Base-by-base conservation (phyloP, 2,888 invertebrate species). In the Frankliniella intonsa region DNA sequence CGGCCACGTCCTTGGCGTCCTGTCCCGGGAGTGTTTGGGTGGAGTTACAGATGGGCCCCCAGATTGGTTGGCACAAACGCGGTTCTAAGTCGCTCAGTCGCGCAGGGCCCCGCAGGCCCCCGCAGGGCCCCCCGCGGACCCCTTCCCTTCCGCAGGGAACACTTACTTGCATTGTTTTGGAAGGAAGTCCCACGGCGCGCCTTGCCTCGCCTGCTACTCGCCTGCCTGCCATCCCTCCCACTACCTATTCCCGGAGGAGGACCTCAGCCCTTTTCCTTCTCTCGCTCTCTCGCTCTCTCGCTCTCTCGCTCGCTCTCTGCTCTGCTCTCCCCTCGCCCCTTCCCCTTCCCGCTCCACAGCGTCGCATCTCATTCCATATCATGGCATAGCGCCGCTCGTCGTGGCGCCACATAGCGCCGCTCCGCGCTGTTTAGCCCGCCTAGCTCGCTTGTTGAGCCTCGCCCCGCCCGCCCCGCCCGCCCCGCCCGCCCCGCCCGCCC, bases 151-250 rank as follows among this genome's bases (percentile, higher is more conserved):
- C 69, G 22, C 69, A 12, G 69, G 69, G 69, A 76, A 76, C 69
- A 62, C 62, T 62, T 62, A 62, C 62, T 62, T 62, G 62, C 62
- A 76, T 76, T 76, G 69, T 76, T 76, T 76, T 76, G 69, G 69
- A 76, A 76, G 25, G 69, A 25, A 62, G 62, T 62, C 62, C 62
- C 62, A 10, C n/a, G 19, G 62, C 7, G 11, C 17, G n/a, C 19
- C 19, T n/a, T 7, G n/a, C 19, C 62, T 62, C 25, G 22, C 69
- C 69, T 76, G 22, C 69, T 12, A 25, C 69, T 25, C 22, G 19
- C n/a, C 17, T 62, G 62, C 62, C 14, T 17, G 38, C 38, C 5
- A 38, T 38, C 5, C 38, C 38, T 38, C 38, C 38, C 38, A 38
- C 38, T 38, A 38, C 38, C 38, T 38, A 38, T 38, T 38, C 38